Evolutionary conservation across 2,888 invertebrate species (phyloP).

Genomic region (Resseliella maxima): DNA sequence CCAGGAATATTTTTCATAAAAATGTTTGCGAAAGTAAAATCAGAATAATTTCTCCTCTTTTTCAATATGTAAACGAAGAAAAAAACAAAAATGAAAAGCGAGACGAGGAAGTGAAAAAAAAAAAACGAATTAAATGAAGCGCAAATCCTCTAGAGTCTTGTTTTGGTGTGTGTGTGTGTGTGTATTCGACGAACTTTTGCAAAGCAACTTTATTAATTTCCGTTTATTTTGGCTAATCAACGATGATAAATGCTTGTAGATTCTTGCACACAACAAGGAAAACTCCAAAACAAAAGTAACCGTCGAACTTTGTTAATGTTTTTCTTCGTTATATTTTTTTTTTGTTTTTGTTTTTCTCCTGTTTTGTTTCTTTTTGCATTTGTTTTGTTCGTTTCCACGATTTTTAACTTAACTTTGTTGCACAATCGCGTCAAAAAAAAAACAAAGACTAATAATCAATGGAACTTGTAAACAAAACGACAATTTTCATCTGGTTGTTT

Average conservation of each 20-base stretch:
- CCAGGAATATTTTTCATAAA: no score
- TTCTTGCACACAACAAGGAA: background rate
- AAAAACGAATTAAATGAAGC: conserved; percentile 5
- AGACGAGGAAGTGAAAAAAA: background rate
- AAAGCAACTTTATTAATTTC: conserved; percentile 42
- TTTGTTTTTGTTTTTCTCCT: background rate
- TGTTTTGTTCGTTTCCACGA: background rate
- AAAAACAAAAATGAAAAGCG: background rate
- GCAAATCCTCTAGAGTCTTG: background rate
- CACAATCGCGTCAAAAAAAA: background rate
- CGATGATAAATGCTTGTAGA: conserved; percentile 18
- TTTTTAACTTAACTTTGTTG: background rate
- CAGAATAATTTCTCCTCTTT: background rate
- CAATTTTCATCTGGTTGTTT: background rate
- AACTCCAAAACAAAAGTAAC: conserved; percentile 1
- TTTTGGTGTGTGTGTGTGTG: background rate
- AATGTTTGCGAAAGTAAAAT: background rate
- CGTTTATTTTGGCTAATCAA: conserved; percentile 53
- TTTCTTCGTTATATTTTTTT: background rate
- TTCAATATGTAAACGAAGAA: no score
- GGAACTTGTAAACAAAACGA: conserved; percentile 26
- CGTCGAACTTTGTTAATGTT: conserved; percentile 20
- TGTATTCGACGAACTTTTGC: background rate
- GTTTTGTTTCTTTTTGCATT: background rate
- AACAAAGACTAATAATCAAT: background rate